phyloP scores from a whole-genome alignment of 2,888 invertebrate genomes.

The Epirrita christyi region DNA sequence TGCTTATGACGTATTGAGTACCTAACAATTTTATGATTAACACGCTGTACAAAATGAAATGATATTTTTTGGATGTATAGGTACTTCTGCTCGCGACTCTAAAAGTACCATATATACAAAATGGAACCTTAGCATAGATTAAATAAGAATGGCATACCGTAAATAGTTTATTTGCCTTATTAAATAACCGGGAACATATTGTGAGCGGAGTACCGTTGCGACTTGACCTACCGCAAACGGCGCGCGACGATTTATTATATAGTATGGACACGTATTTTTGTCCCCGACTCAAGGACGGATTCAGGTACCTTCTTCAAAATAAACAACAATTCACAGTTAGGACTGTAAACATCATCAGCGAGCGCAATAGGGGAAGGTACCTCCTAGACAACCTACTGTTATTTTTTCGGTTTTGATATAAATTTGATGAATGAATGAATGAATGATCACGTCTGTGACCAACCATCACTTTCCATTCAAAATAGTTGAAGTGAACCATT shows the following conservation, averaged over 20 bases:
- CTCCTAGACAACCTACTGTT: too few species aligned
- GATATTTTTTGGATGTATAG: background rate
- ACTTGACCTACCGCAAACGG: slow-evolving; percentile 40
- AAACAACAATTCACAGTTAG: too few species aligned
- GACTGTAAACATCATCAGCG: too few species aligned
- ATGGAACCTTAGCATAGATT: slow-evolving; percentile 20
- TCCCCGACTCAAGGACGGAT: slow-evolving; percentile 29
- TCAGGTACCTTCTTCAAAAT: background rate
- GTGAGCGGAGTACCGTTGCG: slow-evolving; percentile 34
- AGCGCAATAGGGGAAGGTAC: too few species aligned
- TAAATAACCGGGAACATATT: slow-evolving; percentile 37
- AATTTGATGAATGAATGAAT: too few species aligned
- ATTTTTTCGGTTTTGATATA: too few species aligned
- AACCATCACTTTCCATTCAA: too few species aligned
- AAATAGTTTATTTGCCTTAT: slow-evolving; percentile 41
- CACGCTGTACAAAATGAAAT: too few species aligned
- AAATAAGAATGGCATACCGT: slow-evolving; percentile 15
- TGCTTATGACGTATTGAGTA: too few species aligned
- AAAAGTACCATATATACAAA: slow-evolving; percentile 18
- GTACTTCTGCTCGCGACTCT: slow-evolving; percentile 2
- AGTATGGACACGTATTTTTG: slow-evolving; percentile 41
- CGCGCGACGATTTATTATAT: slow-evolving; percentile 45
- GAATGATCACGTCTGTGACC: too few species aligned
- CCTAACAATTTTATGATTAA: too few species aligned
- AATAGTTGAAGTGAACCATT: too few species aligned